phyloP scores from a whole-genome alignment of 2,888 invertebrate genomes.

The Netelia melanura region DNA sequence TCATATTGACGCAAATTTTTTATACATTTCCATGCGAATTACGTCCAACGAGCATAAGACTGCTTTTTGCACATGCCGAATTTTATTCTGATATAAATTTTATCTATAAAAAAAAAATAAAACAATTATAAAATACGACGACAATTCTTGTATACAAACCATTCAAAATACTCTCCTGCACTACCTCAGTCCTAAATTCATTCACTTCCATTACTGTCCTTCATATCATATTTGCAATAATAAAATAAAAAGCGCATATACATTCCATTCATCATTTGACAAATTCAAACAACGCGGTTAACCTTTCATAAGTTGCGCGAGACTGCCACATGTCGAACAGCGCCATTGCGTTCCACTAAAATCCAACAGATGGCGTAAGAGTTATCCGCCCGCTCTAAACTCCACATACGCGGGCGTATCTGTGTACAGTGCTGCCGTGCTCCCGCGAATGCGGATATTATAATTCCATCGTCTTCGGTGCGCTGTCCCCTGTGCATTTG shows the following conservation, averaged over 20 bases:
- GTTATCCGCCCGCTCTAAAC: slow-evolving; percentile 20
- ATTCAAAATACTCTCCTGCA: neutral
- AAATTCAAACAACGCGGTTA: slow-evolving; percentile 40
- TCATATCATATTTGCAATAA: neutral
- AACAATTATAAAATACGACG: slow-evolving; percentile 31
- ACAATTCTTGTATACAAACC: neutral
- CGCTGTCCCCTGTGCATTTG: slow-evolving; percentile 56
- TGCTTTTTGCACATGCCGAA: slow-evolving; percentile 48
- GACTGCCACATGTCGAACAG: slow-evolving; percentile 56
- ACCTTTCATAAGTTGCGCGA: slow-evolving; percentile 27
- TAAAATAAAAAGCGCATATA: neutral
- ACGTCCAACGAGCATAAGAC: slow-evolving; percentile 43
- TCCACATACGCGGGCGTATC: slow-evolving; percentile 36
- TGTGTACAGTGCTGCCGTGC: slow-evolving; percentile 66
- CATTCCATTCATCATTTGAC: neutral
- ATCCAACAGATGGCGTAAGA: slow-evolving; percentile 37
- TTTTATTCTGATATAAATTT: slow-evolving; percentile 46
- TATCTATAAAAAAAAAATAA: slow-evolving; percentile 57
- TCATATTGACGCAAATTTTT: slow-evolving; percentile 28
- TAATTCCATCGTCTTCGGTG: slow-evolving; percentile 62
- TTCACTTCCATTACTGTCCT: too few relatives aligned
- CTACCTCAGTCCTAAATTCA: too few relatives aligned
- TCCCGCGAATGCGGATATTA: slow-evolving; percentile 66
- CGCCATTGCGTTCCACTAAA: slow-evolving; percentile 18
- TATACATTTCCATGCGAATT: slow-evolving; percentile 20